A percentile compares a stretch with the other conserved stretches of the same genome.
These are phyloP conservation scores for Echiichthys vipera DNA, from an alignment of 2,797 vertebrate genomes.

Conservation along the genomic window DNA sequence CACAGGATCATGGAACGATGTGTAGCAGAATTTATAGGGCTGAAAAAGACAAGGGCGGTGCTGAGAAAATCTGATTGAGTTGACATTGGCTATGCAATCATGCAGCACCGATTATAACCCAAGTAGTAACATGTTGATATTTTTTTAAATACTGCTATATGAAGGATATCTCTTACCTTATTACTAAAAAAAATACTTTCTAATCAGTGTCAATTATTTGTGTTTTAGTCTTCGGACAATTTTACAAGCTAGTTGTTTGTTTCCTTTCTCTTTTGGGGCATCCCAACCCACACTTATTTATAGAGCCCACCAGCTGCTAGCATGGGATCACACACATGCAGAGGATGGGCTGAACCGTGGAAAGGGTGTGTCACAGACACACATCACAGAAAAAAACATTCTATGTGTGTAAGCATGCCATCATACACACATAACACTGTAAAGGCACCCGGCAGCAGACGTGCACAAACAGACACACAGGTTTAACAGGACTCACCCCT, in stretches of 20 bases:
- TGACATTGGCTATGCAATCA: not conserved
- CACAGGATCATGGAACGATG: not conserved
- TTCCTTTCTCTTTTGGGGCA: slow-evolving; percentile 41
- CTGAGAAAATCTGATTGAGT: not conserved
- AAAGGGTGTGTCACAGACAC: slow-evolving; percentile 66
- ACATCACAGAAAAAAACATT: slow-evolving; percentile 51
- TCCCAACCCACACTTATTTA: slow-evolving; percentile 52
- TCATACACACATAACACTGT: slow-evolving; percentile 10
- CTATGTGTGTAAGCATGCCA: slow-evolving; percentile 21
- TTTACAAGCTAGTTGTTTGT: slow-evolving; percentile 22
- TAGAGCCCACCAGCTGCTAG: slow-evolving; percentile 69
- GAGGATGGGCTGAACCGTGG: slow-evolving; percentile 69
- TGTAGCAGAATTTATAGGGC: slow-evolving; percentile 17
- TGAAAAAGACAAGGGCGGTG: not conserved
- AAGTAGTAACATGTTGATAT: not conserved
- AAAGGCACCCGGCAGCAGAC: not conserved
- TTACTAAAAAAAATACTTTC: not conserved
- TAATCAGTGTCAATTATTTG: not conserved
- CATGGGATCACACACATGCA: slow-evolving; percentile 53
- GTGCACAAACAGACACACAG: slow-evolving; percentile 14
- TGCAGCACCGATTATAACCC: not conserved
- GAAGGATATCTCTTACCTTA: not conserved
- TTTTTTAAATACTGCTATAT: not conserved
- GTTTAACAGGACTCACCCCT: slow-evolving; percentile 17
- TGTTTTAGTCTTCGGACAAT: not conserved